A percentile compares a stretch with the other conserved stretches of the same genome.
Evolutionary conservation across 2,888 invertebrate species (phyloP).

Genomic region (Pseudococcus viburni): DNA sequence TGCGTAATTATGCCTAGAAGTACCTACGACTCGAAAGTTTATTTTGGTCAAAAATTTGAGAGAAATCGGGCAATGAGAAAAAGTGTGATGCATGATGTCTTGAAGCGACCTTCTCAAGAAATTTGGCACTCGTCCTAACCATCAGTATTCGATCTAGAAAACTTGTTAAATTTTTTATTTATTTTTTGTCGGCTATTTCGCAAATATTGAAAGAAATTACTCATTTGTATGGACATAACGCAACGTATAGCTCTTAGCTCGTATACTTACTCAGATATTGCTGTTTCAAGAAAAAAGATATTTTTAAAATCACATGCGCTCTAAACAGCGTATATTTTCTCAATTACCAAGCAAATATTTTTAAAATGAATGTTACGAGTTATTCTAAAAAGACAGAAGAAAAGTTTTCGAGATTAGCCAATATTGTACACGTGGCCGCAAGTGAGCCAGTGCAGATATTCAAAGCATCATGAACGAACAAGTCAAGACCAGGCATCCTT

Average conservation of each 20-base stretch:
- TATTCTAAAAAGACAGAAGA: background rate
- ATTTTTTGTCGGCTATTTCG: background rate
- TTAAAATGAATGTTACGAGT: background rate
- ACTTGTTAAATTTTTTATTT: background rate
- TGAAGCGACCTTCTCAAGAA: constrained; percentile 23
- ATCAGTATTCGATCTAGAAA: background rate
- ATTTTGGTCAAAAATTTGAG: too few relatives aligned
- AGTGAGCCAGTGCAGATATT: background rate
- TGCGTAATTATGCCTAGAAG: too few relatives aligned
- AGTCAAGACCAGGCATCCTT: background rate
- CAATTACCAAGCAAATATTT: background rate
- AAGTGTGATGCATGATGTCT: background rate
- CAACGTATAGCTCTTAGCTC: background rate
- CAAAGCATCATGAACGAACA: constrained; percentile 10
- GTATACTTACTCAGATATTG: background rate
- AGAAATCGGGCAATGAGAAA: background rate
- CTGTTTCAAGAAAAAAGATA: too few relatives aligned
- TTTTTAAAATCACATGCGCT: background rate
- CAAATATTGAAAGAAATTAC: background rate
- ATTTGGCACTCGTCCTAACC: background rate
- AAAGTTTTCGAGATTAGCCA: background rate
- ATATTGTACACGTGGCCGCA: background rate
- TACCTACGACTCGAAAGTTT: too few relatives aligned
- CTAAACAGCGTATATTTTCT: background rate
- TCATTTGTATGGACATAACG: background rate